Conservation (phyloP, 2,113 vertebrate genomes). For the Clarias gariepinus region DNA sequence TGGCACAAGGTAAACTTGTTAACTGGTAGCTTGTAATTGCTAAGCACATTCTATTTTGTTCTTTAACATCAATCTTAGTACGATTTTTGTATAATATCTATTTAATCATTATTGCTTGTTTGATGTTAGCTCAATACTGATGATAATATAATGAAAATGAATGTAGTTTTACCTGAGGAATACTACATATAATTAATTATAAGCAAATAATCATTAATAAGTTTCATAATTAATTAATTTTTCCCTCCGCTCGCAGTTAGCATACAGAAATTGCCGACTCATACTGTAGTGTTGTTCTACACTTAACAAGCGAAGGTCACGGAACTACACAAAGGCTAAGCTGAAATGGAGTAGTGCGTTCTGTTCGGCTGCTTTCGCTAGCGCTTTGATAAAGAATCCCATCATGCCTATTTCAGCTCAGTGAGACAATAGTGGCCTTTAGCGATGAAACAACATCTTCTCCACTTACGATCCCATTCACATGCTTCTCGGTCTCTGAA, state of each 20-base stretch:
- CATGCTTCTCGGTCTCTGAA: background rate
- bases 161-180: background rate
- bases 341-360: conserved; percentile 7
- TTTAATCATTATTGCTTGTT: background rate
- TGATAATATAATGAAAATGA: background rate
- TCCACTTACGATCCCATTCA: conserved; percentile 57
- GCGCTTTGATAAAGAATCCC: conserved; percentile 26
- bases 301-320: conserved; percentile 7
- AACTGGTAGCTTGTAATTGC: background rate
- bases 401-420: conserved; percentile 30
- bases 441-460: conserved; percentile 54
- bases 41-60: background rate
- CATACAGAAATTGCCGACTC: background rate
- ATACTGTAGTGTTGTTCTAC: background rate
- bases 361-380: background rate
- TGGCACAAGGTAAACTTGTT: too few relatives aligned
- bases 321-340: background rate
- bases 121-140: background rate
- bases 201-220: background rate
- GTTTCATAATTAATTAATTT: background rate
- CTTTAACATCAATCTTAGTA: background rate
- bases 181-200: background rate
- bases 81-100: background rate
- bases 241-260: background rate
- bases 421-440: conserved; percentile 39